These are phyloP conservation scores for Clusia tigrina DNA, from an alignment of 2,888 invertebrate species.

Conservation along the genomic window DNA sequence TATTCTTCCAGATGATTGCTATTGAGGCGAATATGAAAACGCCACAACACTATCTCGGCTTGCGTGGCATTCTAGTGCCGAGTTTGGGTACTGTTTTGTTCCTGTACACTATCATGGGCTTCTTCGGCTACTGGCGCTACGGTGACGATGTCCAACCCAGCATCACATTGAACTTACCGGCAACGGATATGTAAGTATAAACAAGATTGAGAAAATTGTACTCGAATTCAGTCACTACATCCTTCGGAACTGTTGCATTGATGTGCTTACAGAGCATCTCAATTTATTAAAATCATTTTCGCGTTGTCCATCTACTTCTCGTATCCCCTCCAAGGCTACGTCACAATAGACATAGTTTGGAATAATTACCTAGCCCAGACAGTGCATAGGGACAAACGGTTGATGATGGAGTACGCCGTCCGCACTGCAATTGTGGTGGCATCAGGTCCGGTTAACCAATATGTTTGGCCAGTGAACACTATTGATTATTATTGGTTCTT, in stretches of 20 bases:
- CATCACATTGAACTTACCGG: slow-evolving; percentile 86
- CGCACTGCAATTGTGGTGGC: slow-evolving; percentile 72
- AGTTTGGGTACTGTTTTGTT: slow-evolving; percentile 83
- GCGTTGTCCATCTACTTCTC: slow-evolving; percentile 88
- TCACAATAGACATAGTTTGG: slow-evolving; percentile 94
- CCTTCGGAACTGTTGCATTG: not conserved
- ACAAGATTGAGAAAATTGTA: no score
- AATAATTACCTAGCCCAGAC: slow-evolving; percentile 51
- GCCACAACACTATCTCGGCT: slow-evolving; percentile 85
- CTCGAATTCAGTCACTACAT: no score
- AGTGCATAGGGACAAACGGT: slow-evolving; percentile 24
- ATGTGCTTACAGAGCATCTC: slow-evolving; percentile 62
- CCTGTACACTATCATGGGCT: slow-evolving; percentile 85
- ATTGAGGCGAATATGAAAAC: slow-evolving; percentile 93
- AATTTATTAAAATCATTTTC: slow-evolving; percentile 79
- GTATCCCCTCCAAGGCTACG: slow-evolving; percentile 94
- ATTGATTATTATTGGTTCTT: no score
- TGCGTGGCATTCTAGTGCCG: slow-evolving; percentile 85
- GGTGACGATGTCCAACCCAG: slow-evolving; percentile 77
- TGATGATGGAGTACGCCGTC: slow-evolving; percentile 71
- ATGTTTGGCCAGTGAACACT: no score
- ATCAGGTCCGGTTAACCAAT: slow-evolving; percentile 67
- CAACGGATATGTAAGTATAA: slow-evolving; percentile 70
- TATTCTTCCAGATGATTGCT: slow-evolving; percentile 78
- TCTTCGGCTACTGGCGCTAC: slow-evolving; percentile 89